phyloP scores from a whole-genome alignment of 2,888 invertebrate genomes.

The Aphodius sticticus region DNA sequence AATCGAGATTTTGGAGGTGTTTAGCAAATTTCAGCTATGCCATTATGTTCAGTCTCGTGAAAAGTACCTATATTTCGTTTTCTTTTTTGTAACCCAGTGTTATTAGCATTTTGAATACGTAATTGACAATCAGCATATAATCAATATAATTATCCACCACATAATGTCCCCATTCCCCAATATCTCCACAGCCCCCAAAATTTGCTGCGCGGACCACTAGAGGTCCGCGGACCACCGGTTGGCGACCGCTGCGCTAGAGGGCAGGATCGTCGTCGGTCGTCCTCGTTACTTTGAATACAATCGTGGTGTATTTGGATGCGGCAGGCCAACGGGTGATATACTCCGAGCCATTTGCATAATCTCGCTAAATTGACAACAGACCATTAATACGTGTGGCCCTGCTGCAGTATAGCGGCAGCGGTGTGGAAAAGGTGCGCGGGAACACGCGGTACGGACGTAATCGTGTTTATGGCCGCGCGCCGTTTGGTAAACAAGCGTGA shows the following conservation, averaged over 20 bases:
- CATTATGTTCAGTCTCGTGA: no score
- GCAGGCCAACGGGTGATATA: conserved; percentile 8
- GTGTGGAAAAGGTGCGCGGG: neutral
- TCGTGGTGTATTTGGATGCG: neutral
- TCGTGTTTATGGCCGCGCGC: conserved; percentile 13
- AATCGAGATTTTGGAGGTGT: no score
- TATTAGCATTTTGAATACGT: no score
- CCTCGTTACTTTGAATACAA: conserved; percentile 23
- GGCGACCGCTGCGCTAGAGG: conserved; percentile 4
- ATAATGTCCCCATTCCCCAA: no score
- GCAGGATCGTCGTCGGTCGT: conserved; percentile 11
- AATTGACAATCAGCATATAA: no score
- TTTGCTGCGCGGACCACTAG: no score
- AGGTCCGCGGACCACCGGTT: no score
- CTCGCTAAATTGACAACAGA: conserved; percentile 18
- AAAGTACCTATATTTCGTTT: no score
- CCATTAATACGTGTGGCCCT: neutral
- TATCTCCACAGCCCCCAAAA: no score
- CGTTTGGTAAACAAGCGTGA: conserved; percentile 24
- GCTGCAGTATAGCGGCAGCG: neutral
- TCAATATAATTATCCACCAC: no score
- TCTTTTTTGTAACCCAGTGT: no score
- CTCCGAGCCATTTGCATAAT: conserved; percentile 16
- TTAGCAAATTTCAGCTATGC: no score
- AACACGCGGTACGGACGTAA: conserved; percentile 13